These are phyloP conservation scores for Palythoa heliodiscus DNA, from an alignment of 92 coral and sea anemone species.

Conservation along the genomic window DNA sequence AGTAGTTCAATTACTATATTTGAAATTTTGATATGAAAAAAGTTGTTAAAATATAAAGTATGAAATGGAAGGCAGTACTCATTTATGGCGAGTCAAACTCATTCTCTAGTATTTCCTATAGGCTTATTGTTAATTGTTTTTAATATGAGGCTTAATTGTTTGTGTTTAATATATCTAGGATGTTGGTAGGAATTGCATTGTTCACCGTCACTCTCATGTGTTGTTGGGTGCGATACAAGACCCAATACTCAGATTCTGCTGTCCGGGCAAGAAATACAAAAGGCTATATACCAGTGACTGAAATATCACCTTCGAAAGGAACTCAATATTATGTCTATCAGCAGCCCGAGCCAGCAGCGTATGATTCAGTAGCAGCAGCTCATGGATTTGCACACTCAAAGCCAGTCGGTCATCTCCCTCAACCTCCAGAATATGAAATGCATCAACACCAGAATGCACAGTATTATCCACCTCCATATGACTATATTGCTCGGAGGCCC, in stretches of 20 bases:
- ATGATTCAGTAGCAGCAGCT: conserved; percentile 50
- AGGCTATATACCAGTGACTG: conserved; percentile 66
- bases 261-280: conserved; percentile 41
- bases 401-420: conserved; percentile 39
- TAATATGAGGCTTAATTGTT: background rate
- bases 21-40: too few relatives aligned
- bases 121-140: too few relatives aligned
- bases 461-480: conserved; percentile 74
- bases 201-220: conserved; percentile 64
- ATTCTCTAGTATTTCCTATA: too few relatives aligned
- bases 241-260: conserved; percentile 45
- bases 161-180: conserved; percentile 48
- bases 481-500: conserved; percentile 64
- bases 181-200: conserved; percentile 63
- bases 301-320: conserved; percentile 59
- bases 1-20: too few relatives aligned
- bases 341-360: conserved; percentile 59
- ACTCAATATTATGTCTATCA: conserved; percentile 68
- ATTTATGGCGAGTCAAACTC: too few relatives aligned
- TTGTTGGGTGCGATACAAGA: conserved; percentile 73
- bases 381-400: conserved; percentile 36
- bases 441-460: conserved; percentile 42
- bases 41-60: too few relatives aligned
- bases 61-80: too few relatives aligned
- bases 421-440: conserved; percentile 37